Evolutionary conservation across 2,797 vertebrate species (phyloP).

Genomic region (Chaetodon trifasciatus): DNA sequence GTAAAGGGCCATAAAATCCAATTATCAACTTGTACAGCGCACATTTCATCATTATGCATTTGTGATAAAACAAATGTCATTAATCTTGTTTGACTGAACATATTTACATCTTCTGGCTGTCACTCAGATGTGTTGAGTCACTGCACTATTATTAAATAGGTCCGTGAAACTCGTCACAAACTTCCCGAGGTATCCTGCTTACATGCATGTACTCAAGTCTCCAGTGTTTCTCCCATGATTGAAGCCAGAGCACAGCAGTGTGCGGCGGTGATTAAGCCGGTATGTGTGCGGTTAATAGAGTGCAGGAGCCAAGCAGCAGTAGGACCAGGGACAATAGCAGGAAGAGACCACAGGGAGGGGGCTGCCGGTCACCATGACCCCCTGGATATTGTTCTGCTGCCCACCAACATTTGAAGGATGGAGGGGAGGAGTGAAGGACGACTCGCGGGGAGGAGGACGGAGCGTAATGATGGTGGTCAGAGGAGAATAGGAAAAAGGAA

Average conservation of each 20-base stretch:
- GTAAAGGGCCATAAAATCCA: neutral
- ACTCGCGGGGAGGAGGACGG: conserved; percentile 35
- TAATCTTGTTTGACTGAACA: conserved; percentile 5
- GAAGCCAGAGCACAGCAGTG: conserved; percentile 35
- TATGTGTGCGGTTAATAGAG: conserved; percentile 70
- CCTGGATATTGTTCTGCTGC: conserved; percentile 91
- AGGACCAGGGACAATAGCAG: conserved; percentile 91
- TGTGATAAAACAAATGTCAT: neutral
- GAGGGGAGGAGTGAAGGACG: conserved; percentile 67
- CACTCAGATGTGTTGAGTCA: conserved; percentile 15
- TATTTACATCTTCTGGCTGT: conserved; percentile 10
- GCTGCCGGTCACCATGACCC: conserved; percentile 91
- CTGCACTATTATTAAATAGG: conserved; percentile 22
- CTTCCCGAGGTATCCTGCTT: conserved; percentile 48
- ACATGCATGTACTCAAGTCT: conserved; percentile 48
- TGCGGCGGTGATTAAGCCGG: conserved; percentile 51
- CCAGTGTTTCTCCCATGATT: conserved; percentile 44
- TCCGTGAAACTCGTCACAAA: conserved; percentile 28
- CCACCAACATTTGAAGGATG: conserved; percentile 77
- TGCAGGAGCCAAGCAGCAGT: conserved; percentile 71
- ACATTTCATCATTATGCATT: neutral
- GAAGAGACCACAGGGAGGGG: conserved; percentile 93
- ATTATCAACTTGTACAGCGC: conserved; percentile 2
- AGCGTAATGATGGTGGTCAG: conserved; percentile 35
- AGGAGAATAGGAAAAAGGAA: conserved; percentile 77